Conservation (phyloP, 2,888 invertebrate species). For the Pherbina coryleti region DNA sequence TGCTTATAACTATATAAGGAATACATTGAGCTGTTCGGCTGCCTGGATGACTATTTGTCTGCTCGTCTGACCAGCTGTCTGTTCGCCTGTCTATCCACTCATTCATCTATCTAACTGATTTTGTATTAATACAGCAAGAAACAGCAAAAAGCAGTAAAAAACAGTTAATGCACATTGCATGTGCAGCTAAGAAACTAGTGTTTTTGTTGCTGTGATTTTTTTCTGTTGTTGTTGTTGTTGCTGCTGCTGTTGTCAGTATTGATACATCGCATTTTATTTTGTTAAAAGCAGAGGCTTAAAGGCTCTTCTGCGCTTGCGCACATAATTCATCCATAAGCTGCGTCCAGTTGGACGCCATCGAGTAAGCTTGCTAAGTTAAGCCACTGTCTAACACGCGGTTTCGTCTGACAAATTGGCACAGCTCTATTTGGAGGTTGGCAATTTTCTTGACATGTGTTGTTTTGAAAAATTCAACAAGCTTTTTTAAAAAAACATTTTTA, state of each 20-base stretch:
- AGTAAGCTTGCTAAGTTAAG: not conserved
- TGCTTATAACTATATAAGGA: not conserved
- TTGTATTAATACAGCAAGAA: not conserved
- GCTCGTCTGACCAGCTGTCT: not conserved
- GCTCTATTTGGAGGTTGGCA: not conserved
- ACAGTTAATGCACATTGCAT: slow-evolving; percentile 1
- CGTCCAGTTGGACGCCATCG: slow-evolving; percentile 1
- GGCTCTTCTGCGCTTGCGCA: not conserved
- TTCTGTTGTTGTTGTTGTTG: not conserved
- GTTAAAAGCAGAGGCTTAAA: not conserved
- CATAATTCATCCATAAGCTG: slow-evolving; percentile 12
- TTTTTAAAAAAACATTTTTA: not conserved
- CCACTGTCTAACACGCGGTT: not conserved
- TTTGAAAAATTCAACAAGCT: not conserved
- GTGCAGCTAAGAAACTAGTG: not conserved
- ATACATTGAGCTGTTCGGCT: not conserved
- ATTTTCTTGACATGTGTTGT: not conserved
- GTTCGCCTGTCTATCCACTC: not conserved
- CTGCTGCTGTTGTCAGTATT: not conserved
- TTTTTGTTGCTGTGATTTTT: slow-evolving; percentile 1
- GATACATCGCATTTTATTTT: not conserved
- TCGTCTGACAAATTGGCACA: slow-evolving; percentile 17
- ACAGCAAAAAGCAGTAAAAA: not conserved
- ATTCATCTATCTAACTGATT: not conserved
- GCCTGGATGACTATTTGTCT: not conserved